Percentiles rank a stretch among this genome's conserved stretches.
Evolutionary conservation across 1,140 invertebrate species (phyloP).

Genomic region (Aphaenogaster rudis): DNA sequence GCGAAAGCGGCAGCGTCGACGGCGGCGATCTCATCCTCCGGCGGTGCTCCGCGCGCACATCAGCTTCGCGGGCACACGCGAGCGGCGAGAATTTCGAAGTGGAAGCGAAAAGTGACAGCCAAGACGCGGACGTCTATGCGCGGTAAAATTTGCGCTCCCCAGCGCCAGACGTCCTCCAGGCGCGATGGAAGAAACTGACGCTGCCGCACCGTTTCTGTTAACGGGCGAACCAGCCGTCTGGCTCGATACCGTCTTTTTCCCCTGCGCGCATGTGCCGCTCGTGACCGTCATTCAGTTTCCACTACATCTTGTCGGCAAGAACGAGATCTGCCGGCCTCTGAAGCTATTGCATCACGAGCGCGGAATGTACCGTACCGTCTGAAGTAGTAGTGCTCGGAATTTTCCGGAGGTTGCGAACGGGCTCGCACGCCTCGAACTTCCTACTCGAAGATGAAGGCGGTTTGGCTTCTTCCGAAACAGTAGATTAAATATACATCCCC

Average conservation of each 20-base stretch:
- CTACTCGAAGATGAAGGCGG: not conserved
- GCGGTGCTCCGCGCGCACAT: constrained; percentile 33
- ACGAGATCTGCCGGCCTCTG: constrained; percentile 44
- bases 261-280: constrained; percentile 83
- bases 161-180: constrained; percentile 67
- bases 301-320: constrained; percentile 51
- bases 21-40: constrained; percentile 70
- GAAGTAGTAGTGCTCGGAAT: constrained; percentile 20
- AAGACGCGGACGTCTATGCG: constrained; percentile 11
- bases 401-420: not conserved
- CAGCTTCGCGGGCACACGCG: not conserved
- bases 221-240: constrained; percentile 83
- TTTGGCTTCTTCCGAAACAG: not conserved
- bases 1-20: constrained; percentile 47
- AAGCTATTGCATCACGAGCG: constrained; percentile 29
- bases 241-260: constrained; percentile 84
- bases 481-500: not conserved
- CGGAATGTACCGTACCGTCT: not conserved
- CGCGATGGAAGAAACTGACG: constrained; percentile 78
- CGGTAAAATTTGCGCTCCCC: constrained; percentile 72
- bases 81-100: not conserved
- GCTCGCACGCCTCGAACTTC: not conserved
- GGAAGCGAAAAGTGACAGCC: constrained; percentile 11
- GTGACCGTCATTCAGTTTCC: constrained; percentile 51
- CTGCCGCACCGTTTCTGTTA: constrained; percentile 77